Conservation (phyloP, 2,888 invertebrate genomes). For the Ypsolopha scabrella region DNA sequence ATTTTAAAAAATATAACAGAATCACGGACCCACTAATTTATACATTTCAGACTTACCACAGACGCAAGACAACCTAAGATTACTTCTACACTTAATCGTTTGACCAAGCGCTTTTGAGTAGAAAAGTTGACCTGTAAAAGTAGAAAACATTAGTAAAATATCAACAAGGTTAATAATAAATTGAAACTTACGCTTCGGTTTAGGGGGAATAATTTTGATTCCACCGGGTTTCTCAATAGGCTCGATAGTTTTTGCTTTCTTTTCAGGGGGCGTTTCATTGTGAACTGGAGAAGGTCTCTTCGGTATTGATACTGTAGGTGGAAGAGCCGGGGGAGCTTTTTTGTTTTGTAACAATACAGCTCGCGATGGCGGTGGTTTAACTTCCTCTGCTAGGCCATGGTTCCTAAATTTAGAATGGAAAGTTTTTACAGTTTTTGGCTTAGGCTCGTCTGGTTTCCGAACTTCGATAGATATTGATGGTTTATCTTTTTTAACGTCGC, state of each 20-base stretch:
- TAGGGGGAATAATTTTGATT: constrained; percentile 88
- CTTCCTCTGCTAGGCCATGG: constrained; percentile 89
- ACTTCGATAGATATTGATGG: constrained; percentile 87
- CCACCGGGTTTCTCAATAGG: constrained; percentile 80
- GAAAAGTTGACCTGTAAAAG: constrained; percentile 50
- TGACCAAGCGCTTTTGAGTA: constrained; percentile 20
- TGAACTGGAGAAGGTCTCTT: constrained; percentile 63
- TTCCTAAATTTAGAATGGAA: constrained; percentile 93
- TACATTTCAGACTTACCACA: constrained; percentile 67
- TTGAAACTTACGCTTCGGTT: constrained; percentile 90
- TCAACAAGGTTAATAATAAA: constrained; percentile 15
- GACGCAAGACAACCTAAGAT: constrained; percentile 37
- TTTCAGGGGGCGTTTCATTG: constrained; percentile 75
- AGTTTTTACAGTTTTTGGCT: constrained; percentile 93
- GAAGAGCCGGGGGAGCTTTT: constrained; percentile 61
- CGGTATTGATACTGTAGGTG: constrained; percentile 49
- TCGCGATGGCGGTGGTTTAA: constrained; percentile 86
- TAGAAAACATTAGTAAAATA: constrained; percentile 39
- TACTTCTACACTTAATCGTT: constrained; percentile 27
- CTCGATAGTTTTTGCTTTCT: constrained; percentile 77
- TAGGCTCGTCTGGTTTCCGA: constrained; percentile 76
- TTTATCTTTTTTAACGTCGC: constrained; percentile 72
- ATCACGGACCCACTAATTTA: constrained; percentile 50
- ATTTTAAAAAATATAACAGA: constrained; percentile 55
- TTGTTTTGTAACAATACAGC: constrained; percentile 71